These are phyloP conservation scores for Dipodomys merriami DNA, from an alignment of 2,113 vertebrate species.

Conservation along the genomic window DNA sequence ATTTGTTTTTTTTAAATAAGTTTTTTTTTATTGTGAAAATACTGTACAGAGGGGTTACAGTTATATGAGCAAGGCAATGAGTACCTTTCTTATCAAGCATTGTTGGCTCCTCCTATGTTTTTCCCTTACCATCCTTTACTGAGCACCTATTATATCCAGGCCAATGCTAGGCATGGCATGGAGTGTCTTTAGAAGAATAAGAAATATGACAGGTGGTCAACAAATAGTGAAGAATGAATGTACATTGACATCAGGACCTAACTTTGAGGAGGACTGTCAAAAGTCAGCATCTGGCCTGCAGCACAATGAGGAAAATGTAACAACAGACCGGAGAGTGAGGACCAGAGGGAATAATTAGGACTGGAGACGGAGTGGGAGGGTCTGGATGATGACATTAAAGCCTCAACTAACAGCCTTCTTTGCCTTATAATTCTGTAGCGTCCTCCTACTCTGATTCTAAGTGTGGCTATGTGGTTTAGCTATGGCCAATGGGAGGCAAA, in stretches of 20 bases:
- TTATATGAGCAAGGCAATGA: no score
- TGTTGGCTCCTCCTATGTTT: no score
- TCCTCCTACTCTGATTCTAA: neutral
- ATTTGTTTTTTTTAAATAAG: neutral
- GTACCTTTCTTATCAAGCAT: no score
- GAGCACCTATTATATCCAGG: neutral
- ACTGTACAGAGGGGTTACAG: no score
- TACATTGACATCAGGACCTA: neutral
- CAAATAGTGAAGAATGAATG: neutral
- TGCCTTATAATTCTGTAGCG: neutral
- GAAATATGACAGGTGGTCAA: neutral
- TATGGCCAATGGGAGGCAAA: conserved; percentile 20
- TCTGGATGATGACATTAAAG: neutral
- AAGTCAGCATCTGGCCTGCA: neutral
- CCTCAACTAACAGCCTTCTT: neutral
- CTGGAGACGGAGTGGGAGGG: neutral
- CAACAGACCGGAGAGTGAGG: neutral
- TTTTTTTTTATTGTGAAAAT: no score
- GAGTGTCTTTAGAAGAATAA: neutral
- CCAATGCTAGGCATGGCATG: neutral
- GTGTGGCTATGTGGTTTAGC: neutral
- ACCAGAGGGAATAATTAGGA: neutral
- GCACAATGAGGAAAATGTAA: neutral
- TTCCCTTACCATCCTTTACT: neutral
- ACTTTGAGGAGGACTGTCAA: neutral